phyloP scores from a whole-genome alignment of 2,888 invertebrate genomes.

The Campaea margaritaria region DNA sequence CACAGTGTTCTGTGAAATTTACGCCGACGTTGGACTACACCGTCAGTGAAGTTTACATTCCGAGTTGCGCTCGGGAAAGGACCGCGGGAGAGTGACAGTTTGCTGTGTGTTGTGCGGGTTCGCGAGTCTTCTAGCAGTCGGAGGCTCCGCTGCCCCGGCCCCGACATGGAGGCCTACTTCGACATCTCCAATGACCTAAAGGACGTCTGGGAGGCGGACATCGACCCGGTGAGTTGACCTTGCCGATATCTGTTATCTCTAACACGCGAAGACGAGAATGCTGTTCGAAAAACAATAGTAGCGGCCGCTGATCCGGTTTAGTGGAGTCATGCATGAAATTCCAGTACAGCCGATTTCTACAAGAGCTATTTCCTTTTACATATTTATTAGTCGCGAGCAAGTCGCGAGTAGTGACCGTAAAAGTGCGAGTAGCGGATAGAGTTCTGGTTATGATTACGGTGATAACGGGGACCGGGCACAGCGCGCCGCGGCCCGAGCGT shows the following conservation, averaged over 20 bases:
- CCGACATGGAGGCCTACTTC: conserved; percentile 90
- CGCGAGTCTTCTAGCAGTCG: conserved; percentile 61
- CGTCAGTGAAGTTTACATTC: conserved; percentile 62
- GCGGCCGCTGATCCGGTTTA: conserved; percentile 25
- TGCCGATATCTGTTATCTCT: conserved; percentile 68
- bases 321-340: conserved; percentile 34
- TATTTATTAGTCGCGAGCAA: conserved; percentile 25
- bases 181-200: conserved; percentile 90
- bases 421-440: conserved; percentile 36
- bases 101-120: conserved; percentile 70
- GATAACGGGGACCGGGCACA: conserved; percentile 40
- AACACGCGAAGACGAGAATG: conserved; percentile 43
- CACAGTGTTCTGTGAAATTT: conserved; percentile 67
- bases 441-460: conserved; percentile 41
- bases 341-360: conserved; percentile 37
- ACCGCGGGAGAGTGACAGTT: conserved; percentile 73
- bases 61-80: conserved; percentile 65
- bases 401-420: conserved; percentile 25
- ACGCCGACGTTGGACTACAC: conserved; percentile 41
- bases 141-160: conserved; percentile 72
- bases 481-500: conserved; percentile 40
- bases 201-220: conserved; percentile 93
- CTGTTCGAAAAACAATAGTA: conserved; percentile 36
- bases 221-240: conserved; percentile 91
- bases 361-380: conserved; percentile 37